Evolutionary conservation across 92 coral and sea anemone genomes (phyloP), one percentile per base, ranked within the genome.

Genomic region (Bergia puertoricense): DNA sequence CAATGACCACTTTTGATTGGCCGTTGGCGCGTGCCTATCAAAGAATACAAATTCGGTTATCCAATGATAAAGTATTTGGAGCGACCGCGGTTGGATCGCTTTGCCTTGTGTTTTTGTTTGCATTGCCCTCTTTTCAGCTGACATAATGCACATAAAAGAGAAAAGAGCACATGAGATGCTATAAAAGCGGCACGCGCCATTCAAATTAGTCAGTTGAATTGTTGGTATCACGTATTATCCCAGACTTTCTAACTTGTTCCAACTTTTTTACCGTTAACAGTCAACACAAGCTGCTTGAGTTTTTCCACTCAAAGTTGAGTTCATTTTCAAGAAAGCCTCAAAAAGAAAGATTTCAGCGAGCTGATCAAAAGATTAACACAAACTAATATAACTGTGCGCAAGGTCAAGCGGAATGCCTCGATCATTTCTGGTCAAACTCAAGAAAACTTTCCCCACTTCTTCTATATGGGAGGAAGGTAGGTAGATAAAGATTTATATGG

Each of bases 131-230:
- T 96, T 94, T 96, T 94, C 98, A 91, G 98, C 98, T 96, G 97
- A 96, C 98, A 96, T 93, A 93, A 94, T 91, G 90, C 94, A 85
- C 93, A 93, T 90, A 93, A 91, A 91, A 92, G 96, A 92, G 91
- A 97, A 97, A 97, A 97, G 99, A 91, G 97, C 99, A 97, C 97
- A 97, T 96, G 97, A 91, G 82, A 90, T 86, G 90, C 73, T 92
- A 91, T 95, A 95, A 94, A 97, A 92, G 95, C 90, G 98, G 95
- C 99, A 97, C 99, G 99, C 99, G 99, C 92, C 96, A 90, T n/a
- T 13, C 93, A 92, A 91, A 94, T 97, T 94, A 95, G 95, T 93
- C 95, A 96, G 96, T 92, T 90, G 93, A 93, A 89, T 88, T 89
- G 91, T 88, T 79, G 76, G 88, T 41, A 91, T 86, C 87, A 76